Percentiles rank a stretch among this genome's conserved stretches.
Evolutionary conservation across 1,140 invertebrate genomes (phyloP).

Genomic region (Drosophila cardini): DNA sequence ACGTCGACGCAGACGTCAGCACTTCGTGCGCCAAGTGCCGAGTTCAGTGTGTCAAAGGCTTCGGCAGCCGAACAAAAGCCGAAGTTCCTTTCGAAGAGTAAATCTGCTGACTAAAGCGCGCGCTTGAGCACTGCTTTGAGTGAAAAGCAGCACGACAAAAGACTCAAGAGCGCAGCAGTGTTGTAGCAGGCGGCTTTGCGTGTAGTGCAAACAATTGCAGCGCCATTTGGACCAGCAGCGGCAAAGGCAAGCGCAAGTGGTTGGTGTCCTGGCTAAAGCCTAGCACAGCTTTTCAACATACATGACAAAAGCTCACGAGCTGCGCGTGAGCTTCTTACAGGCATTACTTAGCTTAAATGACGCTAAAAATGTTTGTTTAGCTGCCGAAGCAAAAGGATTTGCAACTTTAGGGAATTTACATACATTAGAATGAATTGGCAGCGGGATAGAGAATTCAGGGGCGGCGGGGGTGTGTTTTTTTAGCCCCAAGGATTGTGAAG

Average conservation of each 20-base stretch:
- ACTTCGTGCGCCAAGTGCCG: conserved; percentile 32
- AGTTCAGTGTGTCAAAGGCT: conserved; percentile 76
- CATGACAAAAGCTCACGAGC: background rate
- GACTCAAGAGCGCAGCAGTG: conserved; percentile 58
- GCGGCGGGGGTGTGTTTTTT: conserved; percentile 54
- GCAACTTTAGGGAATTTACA: conserved; percentile 73
- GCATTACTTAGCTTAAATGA: conserved; percentile 29
- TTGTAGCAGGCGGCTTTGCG: background rate
- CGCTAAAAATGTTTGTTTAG: conserved; percentile 69
- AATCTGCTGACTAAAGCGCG: conserved; percentile 51
- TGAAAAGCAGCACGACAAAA: background rate
- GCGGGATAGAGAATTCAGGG: background rate
- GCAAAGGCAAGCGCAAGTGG: background rate
- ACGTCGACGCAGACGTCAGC: conserved; percentile 30
- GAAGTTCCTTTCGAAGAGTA: conserved; percentile 47
- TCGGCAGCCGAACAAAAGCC: conserved; percentile 29
- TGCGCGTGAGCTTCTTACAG: conserved; percentile 22
- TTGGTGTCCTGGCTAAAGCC: conserved; percentile 16
- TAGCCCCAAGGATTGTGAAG: conserved; percentile 38
- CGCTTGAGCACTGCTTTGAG: conserved; percentile 62
- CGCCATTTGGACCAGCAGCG: conserved; percentile 15
- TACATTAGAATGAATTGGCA: conserved; percentile 53
- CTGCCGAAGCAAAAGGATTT: conserved; percentile 53
- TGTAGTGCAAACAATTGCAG: background rate
- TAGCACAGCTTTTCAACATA: conserved; percentile 37